phyloP scores from a whole-genome alignment of 2,888 invertebrate species.

The Nomada fabriciana region DNA sequence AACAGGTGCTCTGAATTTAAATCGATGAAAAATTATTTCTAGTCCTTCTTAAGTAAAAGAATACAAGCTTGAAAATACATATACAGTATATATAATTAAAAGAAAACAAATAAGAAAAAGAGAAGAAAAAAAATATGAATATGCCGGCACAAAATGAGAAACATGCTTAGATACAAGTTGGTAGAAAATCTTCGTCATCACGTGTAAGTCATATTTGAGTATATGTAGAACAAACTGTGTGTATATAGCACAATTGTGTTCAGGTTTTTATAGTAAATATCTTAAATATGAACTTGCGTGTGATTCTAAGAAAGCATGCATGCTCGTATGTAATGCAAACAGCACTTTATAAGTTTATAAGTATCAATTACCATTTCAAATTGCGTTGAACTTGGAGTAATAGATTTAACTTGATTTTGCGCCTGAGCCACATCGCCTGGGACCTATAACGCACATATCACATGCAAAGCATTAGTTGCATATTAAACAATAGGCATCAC shows the following conservation, averaged over 20 bases:
- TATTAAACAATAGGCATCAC: slow-evolving; percentile 37
- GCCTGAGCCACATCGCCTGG: slow-evolving; percentile 82
- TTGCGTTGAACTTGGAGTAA: slow-evolving; percentile 80
- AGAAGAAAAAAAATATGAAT: slow-evolving; percentile 72
- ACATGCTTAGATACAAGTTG: slow-evolving; percentile 80
- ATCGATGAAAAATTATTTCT: slow-evolving; percentile 47
- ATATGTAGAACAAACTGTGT: neutral
- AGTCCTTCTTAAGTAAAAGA: slow-evolving; percentile 58
- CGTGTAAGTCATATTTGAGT: slow-evolving; percentile 55
- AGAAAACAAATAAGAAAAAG: slow-evolving; percentile 6
- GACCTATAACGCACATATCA: slow-evolving; percentile 79
- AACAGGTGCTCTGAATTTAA: slow-evolving; percentile 78
- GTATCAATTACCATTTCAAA: slow-evolving; percentile 82
- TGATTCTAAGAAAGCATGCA: slow-evolving; percentile 63
- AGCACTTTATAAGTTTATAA: too few relatives aligned
- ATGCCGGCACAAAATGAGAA: slow-evolving; percentile 83
- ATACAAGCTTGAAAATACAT: slow-evolving; percentile 64
- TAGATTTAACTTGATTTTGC: slow-evolving; percentile 82
- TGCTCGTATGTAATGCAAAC: slow-evolving; percentile 7
- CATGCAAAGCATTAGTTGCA: slow-evolving; percentile 74
- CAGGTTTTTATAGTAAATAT: slow-evolving; percentile 5
- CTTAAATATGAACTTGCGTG: slow-evolving; percentile 57
- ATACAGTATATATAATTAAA: slow-evolving; percentile 25
- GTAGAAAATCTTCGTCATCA: slow-evolving; percentile 66
- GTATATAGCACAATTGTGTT: neutral